Percentiles rank a stretch among this genome's conserved stretches.
Conservation (phyloP, 2,113 vertebrate genomes). For the Oryzias melastigma region DNA sequence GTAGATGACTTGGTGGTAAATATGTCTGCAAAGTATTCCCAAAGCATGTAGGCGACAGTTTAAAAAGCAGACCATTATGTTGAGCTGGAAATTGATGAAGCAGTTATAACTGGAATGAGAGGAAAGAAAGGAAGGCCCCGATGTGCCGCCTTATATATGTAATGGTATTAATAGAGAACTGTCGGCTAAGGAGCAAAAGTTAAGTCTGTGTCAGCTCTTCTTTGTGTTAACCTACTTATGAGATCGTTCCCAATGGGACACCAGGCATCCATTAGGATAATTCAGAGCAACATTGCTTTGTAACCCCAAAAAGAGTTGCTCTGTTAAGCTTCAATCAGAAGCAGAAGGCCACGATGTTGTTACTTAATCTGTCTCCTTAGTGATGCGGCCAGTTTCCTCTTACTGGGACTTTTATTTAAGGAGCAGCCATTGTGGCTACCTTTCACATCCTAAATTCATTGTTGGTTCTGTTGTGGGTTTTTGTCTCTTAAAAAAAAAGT, state of each 20-base stretch:
- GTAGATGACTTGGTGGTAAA: no score
- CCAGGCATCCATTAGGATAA: conserved; percentile 52
- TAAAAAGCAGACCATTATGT: no score
- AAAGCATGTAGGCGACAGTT: no score
- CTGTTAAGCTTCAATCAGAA: conserved; percentile 34
- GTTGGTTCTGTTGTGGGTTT: no score
- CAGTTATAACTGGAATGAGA: neutral
- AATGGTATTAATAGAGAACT: neutral
- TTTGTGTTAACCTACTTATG: conserved; percentile 46
- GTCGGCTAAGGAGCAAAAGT: conserved; percentile 2
- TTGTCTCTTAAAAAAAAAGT: no score
- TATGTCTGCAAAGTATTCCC: no score
- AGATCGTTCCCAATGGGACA: conserved; percentile 37
- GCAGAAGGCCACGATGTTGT: conserved; percentile 5
- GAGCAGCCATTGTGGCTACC: no score
- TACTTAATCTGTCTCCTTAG: conserved; percentile 31
- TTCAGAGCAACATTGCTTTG: conserved; percentile 55
- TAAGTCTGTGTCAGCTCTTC: conserved; percentile 1
- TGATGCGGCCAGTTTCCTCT: conserved; percentile 9
- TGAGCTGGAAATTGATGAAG: neutral
- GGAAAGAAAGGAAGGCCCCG: no score
- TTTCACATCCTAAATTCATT: no score
- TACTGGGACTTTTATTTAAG: no score
- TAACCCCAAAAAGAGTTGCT: conserved; percentile 49
- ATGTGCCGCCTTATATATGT: neutral